Conservation (phyloP, 2,797 vertebrate genomes). For the Crypturellus tataupa region DNA sequence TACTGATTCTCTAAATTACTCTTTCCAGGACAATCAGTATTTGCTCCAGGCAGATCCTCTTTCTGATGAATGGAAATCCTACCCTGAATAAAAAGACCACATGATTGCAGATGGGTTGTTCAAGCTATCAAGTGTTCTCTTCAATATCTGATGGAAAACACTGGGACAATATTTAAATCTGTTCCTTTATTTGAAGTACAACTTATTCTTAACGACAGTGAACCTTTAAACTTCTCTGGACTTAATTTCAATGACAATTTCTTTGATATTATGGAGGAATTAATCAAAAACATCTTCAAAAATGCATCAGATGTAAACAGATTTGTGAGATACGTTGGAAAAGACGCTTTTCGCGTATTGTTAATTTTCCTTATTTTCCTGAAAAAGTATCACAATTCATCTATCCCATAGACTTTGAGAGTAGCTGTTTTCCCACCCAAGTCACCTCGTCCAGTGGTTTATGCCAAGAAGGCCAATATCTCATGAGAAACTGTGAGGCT, state of each 20-base stretch:
- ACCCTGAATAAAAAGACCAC: constrained; percentile 84
- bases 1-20: constrained; percentile 71
- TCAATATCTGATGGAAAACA: constrained; percentile 86
- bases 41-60: constrained; percentile 81
- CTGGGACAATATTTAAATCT: constrained; percentile 77
- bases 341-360: constrained; percentile 82
- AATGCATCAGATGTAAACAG: constrained; percentile 82
- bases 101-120: constrained; percentile 85
- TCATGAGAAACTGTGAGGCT: background rate
- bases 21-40: constrained; percentile 86
- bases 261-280: constrained; percentile 79
- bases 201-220: constrained; percentile 79
- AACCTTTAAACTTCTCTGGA: constrained; percentile 85
- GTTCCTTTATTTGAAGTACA: constrained; percentile 85
- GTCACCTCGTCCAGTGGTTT: background rate
- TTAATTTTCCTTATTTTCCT: background rate
- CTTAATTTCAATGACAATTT: constrained; percentile 82
- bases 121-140: constrained; percentile 85
- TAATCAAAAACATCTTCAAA: constrained; percentile 82
- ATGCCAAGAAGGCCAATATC: background rate
- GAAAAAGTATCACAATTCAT: background rate
- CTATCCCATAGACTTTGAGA: constrained; percentile 33
- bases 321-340: constrained; percentile 79
- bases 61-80: constrained; percentile 84
- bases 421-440: background rate